A percentile compares a stretch with the other conserved stretches of the same genome.
Evolutionary conservation across 2,888 invertebrate genomes (phyloP).

Genomic region (Lasioglossum pauxillum): DNA sequence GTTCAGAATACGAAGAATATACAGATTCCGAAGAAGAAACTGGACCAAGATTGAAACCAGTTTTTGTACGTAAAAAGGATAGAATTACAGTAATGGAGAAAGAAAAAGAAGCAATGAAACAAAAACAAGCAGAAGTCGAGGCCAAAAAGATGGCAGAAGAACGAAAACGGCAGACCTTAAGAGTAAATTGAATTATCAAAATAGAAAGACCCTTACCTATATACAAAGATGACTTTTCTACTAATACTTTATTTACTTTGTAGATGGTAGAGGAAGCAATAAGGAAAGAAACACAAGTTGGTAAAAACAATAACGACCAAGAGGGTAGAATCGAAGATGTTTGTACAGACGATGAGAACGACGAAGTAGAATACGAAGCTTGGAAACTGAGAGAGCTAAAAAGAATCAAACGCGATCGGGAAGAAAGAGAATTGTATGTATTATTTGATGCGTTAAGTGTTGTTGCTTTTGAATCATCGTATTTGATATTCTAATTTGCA

Average conservation of each 20-base stretch:
- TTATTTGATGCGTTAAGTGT: not conserved
- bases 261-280: slow-evolving; percentile 95
- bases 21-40: slow-evolving; percentile 96
- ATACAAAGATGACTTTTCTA: not conserved
- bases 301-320: slow-evolving; percentile 87
- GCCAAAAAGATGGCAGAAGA: slow-evolving; percentile 95
- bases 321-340: slow-evolving; percentile 93
- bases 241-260: slow-evolving; percentile 6
- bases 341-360: slow-evolving; percentile 97
- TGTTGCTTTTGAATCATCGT: not conserved
- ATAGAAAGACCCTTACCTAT: slow-evolving; percentile 2
- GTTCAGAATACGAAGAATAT: slow-evolving; percentile 94
- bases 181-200: slow-evolving; percentile 82
- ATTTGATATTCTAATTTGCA: not conserved
- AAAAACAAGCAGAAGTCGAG: slow-evolving; percentile 94
- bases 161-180: slow-evolving; percentile 93
- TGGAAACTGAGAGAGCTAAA: slow-evolving; percentile 99
- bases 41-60: slow-evolving; percentile 96
- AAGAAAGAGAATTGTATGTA: slow-evolving; percentile 95
- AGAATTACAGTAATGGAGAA: slow-evolving; percentile 97
- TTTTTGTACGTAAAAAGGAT: slow-evolving; percentile 97
- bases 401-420: slow-evolving; percentile 97
- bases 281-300: slow-evolving; percentile 90
- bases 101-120: slow-evolving; percentile 93
- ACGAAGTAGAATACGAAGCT: slow-evolving; percentile 97